Conservation (phyloP, 2,888 invertebrate genomes). For the Branchipolynoe longqiensis region DNA sequence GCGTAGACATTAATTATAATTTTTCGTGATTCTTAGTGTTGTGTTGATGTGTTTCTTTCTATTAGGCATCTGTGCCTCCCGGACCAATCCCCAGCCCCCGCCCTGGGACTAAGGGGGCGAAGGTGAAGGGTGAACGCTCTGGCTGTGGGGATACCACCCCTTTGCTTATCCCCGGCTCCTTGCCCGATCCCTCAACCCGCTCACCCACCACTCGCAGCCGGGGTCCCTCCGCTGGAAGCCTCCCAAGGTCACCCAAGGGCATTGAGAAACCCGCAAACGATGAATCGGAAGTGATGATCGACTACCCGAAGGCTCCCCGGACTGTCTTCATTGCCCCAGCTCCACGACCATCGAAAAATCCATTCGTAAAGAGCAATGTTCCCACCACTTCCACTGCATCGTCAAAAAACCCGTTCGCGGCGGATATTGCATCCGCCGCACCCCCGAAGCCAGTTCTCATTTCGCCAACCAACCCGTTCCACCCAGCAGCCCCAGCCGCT, state of each 20-base stretch:
- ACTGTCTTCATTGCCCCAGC: constrained; percentile 7
- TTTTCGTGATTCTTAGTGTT: constrained; percentile 43
- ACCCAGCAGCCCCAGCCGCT: not conserved
- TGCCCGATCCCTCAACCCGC: constrained; percentile 9
- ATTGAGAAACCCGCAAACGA: not conserved
- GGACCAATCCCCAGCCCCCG: constrained; percentile 31
- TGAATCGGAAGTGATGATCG: constrained; percentile 14
- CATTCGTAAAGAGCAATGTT: not conserved
- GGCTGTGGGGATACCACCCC: not conserved
- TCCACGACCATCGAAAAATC: constrained; percentile 14
- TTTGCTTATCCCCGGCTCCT: constrained; percentile 6
- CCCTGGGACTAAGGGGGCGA: constrained; percentile 32
- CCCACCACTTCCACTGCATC: not conserved
- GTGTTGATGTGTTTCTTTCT: constrained; percentile 53
- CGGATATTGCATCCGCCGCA: not conserved
- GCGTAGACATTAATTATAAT: too few species aligned
- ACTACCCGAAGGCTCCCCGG: not conserved
- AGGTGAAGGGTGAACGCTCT: constrained; percentile 19
- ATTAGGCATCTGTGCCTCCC: constrained; percentile 48
- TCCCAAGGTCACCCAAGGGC: not conserved
- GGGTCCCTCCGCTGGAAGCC: not conserved
- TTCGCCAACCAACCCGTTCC: constrained; percentile 11
- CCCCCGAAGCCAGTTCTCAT: not conserved
- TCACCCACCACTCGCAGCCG: constrained; percentile 32
- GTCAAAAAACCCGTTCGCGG: constrained; percentile 27